These are phyloP conservation scores for Anguilla rostrata DNA, from an alignment of 2,113 vertebrate species.

Conservation along the genomic window DNA sequence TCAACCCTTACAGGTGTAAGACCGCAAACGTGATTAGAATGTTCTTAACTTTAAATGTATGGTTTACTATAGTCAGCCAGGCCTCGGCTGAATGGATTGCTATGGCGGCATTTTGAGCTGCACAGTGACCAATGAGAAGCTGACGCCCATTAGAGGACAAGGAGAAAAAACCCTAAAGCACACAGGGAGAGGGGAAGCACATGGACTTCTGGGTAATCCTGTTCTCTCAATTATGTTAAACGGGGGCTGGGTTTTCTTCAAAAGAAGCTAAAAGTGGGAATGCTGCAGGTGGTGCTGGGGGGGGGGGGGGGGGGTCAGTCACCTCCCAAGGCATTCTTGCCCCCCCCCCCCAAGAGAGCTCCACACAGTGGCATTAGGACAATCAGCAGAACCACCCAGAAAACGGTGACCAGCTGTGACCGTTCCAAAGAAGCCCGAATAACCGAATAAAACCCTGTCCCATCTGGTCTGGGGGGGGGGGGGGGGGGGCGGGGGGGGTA, in stretches of 20 bases:
- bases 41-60: no score
- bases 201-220: no score
- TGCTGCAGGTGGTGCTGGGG: constrained; percentile 55
- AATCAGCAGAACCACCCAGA: constrained; percentile 51
- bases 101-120: no score
- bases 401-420: constrained; percentile 49
- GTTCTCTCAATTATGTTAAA: no score
- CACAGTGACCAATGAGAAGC: no score
- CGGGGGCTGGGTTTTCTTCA: constrained; percentile 53
- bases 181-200: no score
- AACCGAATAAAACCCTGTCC: not conserved
- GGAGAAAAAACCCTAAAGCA: no score
- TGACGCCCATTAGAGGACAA: no score
- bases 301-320: constrained; percentile 30
- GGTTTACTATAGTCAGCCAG: no score
- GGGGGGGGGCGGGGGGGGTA: constrained; percentile 6
- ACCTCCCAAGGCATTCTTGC: not conserved
- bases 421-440: constrained; percentile 49
- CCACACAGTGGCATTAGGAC: constrained; percentile 52
- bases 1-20: no score
- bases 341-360: constrained; percentile 1
- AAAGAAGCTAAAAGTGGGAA: constrained; percentile 64
- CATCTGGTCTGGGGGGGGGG: constrained; percentile 19
- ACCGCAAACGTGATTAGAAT: no score
- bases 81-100: no score